Evolutionary conservation across 2,888 invertebrate species (phyloP), one percentile per base, ranked within the genome.

Genomic region (Lasioglossum morio): DNA sequence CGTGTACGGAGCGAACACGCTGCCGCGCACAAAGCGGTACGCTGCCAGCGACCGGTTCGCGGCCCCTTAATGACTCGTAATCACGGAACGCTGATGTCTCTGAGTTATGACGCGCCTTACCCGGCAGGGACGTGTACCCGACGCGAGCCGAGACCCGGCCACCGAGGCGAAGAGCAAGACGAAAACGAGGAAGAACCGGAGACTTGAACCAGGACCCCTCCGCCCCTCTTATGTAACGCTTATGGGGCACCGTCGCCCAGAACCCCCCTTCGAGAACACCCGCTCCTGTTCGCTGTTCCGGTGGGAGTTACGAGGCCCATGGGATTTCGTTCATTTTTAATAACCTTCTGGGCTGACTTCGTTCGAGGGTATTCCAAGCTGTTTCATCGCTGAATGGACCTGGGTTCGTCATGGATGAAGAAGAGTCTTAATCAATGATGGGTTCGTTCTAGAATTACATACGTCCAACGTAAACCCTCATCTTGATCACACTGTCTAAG

Each of bases 1-100:
- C 76, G 75, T 75, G 63, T 77, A 46, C 79, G 75, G 37, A 37
- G 34, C 34, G 37, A 69, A 37, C 37, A 74, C 73, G 76, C 78
- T 83, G 88, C 53, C 87, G 87, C 87, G 89, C 92, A 92, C 53
- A 92, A 92, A 88, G 88, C 80, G 73, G 69, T 82, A 88, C 77
- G 84, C 91, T 89, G 88, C 91, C 87, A 88, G 91, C 92, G 92
- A 93, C 92, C 93, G 93, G 92, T 92, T 92, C 92, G 92, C 92
- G 89, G 92, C 84, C 88, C 86, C 92, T 91, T 93, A 93, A 93
- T 93, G 93, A 93, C 93, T 92, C 92, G 93, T 93, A 93, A 93
- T 93, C 93, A 92, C 93, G 92, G 87, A 92, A 93, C 89, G 93
- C 82, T 89, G 92, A 92, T 93, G 92, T 92, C 90, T 75, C 91